phyloP scores from a whole-genome alignment of 2,888 invertebrate species.

The Tridacna crocea region DNA sequence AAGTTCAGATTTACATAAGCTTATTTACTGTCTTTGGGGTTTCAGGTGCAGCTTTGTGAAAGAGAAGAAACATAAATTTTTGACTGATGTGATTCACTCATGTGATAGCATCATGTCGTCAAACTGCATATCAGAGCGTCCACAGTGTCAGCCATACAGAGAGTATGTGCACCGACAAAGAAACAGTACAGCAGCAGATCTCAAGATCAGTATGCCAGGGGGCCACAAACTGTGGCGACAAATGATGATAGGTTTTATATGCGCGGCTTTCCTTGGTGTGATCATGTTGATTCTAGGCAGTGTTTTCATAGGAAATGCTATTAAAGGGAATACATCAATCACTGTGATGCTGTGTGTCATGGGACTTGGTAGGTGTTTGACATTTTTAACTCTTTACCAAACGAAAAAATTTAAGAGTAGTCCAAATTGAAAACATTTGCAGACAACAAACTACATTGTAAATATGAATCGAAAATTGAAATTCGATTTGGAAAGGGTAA shows the following conservation, averaged over 20 bases:
- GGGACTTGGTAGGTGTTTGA: conserved; percentile 78
- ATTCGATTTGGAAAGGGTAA: no score
- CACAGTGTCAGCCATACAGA: conserved; percentile 46
- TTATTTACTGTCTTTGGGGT: background rate
- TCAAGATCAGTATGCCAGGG: conserved; percentile 52
- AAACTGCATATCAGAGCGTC: conserved; percentile 38
- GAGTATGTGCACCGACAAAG: conserved; percentile 49
- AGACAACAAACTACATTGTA: no score
- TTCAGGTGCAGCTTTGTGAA: background rate
- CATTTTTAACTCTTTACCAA: no score
- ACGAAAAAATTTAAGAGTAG: no score
- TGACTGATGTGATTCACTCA: background rate
- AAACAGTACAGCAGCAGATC: conserved; percentile 14
- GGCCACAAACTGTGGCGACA: conserved; percentile 75
- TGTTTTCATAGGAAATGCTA: conserved; percentile 76
- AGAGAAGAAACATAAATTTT: background rate
- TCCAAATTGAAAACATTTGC: no score
- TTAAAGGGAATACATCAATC: conserved; percentile 74
- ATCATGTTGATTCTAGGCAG: conserved; percentile 76
- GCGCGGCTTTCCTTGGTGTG: conserved; percentile 76
- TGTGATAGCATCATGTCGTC: background rate
- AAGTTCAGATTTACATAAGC: no score
- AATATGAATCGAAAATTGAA: no score
- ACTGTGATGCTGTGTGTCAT: conserved; percentile 81
- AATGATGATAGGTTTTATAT: conserved; percentile 78